Evolutionary conservation across 2,888 invertebrate species (phyloP).

Genomic region (Actias luna): DNA sequence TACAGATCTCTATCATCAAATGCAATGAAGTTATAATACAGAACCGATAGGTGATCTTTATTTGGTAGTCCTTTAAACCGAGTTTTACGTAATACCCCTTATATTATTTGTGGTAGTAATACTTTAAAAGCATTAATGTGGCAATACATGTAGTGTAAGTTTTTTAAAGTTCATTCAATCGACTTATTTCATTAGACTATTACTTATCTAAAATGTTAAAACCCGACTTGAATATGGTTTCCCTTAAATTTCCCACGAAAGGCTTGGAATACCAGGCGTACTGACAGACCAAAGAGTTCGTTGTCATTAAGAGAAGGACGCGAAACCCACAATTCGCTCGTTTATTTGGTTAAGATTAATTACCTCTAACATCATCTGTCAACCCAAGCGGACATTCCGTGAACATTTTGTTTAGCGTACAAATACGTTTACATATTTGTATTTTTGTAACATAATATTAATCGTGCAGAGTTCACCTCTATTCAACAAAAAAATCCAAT

Average conservation of each 20-base stretch:
- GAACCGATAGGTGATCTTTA: too few relatives aligned
- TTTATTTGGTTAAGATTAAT: slow-evolving; percentile 79
- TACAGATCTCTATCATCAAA: too few relatives aligned
- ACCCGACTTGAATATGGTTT: background rate
- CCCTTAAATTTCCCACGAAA: slow-evolving; percentile 11
- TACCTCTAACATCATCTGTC: slow-evolving; percentile 76
- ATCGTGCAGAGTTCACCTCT: slow-evolving; percentile 31
- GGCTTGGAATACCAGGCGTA: slow-evolving; percentile 33
- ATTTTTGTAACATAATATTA: slow-evolving; percentile 53
- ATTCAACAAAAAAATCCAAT: slow-evolving; percentile 16
- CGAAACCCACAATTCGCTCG: slow-evolving; percentile 66
- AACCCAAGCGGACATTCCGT: slow-evolving; percentile 62
- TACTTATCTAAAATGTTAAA: background rate
- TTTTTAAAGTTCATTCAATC: background rate
- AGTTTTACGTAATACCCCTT: too few relatives aligned
- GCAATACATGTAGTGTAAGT: background rate
- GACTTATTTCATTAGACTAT: background rate
- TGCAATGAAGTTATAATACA: too few relatives aligned
- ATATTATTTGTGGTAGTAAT: too few relatives aligned
- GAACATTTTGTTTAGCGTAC: slow-evolving; percentile 69
- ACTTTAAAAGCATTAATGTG: too few relatives aligned
- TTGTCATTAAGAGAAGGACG: slow-evolving; percentile 56
- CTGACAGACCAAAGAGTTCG: slow-evolving; percentile 40
- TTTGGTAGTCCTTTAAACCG: too few relatives aligned
- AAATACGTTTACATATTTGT: slow-evolving; percentile 62